Evolutionary conservation across 2,113 vertebrate species (phyloP).

Genomic region (Cyprinus carpio): DNA sequence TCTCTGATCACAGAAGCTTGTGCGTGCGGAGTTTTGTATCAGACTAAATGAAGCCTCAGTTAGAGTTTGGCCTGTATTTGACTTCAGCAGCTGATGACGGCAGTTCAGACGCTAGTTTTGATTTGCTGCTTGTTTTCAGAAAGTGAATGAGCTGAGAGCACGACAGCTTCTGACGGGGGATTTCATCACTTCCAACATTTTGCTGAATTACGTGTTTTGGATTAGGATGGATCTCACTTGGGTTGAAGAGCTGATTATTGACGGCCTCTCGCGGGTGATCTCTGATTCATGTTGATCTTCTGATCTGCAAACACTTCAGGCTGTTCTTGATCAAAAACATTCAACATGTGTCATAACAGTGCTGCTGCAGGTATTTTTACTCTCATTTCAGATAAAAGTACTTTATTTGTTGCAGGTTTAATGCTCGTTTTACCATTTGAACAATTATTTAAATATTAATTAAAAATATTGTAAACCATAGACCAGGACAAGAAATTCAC

Average conservation of each 20-base stretch:
- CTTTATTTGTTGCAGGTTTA: not conserved
- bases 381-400: not conserved
- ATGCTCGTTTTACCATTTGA: not conserved
- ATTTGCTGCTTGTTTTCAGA: slow-evolving; percentile 55
- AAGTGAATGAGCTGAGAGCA: slow-evolving; percentile 70
- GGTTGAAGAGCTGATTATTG: not conserved
- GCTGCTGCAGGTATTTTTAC: not conserved
- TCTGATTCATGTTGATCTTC: not conserved
- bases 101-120: not conserved
- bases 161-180: slow-evolving; percentile 70
- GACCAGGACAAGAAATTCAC: not conserved
- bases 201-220: not conserved
- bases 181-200: not conserved
- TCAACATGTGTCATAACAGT: not conserved
- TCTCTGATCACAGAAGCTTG: slow-evolving; percentile 17
- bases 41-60: not conserved
- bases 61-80: not conserved
- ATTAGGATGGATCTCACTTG: not conserved
- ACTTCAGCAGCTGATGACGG: not conserved
- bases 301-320: not conserved
- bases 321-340: not conserved
- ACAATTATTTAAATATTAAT: not conserved
- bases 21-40: slow-evolving; percentile 44
- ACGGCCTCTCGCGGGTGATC: not conserved
- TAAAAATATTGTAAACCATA: not conserved